Conservation (phyloP, 2,797 vertebrate species). For the Oreochromis grahami region DNA sequence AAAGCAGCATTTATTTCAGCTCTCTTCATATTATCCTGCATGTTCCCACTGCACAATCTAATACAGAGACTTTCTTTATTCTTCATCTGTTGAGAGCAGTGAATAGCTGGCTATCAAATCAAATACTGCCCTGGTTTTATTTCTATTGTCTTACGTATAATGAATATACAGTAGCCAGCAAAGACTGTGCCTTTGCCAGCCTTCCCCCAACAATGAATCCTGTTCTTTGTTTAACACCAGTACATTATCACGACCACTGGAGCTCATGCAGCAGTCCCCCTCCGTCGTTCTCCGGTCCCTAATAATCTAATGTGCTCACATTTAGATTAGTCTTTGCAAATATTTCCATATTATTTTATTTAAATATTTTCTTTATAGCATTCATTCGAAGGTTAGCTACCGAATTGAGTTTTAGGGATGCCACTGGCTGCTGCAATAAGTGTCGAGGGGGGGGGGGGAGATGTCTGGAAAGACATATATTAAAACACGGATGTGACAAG, state of each 20-base stretch:
- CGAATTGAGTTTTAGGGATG: slow-evolving; percentile 12
- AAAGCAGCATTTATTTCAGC: not conserved
- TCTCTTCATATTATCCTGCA: not conserved
- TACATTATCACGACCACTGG: slow-evolving; percentile 7
- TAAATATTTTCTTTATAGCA: slow-evolving; percentile 1
- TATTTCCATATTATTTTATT: no score
- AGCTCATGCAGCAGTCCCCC: not conserved
- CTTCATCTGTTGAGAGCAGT: not conserved
- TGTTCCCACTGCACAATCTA: not conserved
- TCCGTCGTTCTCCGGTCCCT: not conserved
- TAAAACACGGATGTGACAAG: slow-evolving; percentile 31
- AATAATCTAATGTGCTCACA: slow-evolving; percentile 21
- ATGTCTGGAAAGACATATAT: slow-evolving; percentile 31
- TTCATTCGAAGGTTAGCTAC: slow-evolving; percentile 2
- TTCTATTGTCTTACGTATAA: slow-evolving; percentile 25
- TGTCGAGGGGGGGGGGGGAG: no score
- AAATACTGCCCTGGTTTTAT: slow-evolving; percentile 23
- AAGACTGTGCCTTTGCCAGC: slow-evolving; percentile 11
- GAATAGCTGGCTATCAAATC: slow-evolving; percentile 16
- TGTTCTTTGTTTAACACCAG: slow-evolving; percentile 25
- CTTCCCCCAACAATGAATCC: slow-evolving; percentile 14
- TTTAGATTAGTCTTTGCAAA: slow-evolving; percentile 33
- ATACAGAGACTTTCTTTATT: not conserved
- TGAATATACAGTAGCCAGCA: slow-evolving; percentile 11
- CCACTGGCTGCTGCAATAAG: slow-evolving; percentile 8